A percentile compares a stretch with the other conserved stretches of the same genome.
phyloP scores from a whole-genome alignment of 2,888 invertebrate species.

The Uropetala carovei region DNA sequence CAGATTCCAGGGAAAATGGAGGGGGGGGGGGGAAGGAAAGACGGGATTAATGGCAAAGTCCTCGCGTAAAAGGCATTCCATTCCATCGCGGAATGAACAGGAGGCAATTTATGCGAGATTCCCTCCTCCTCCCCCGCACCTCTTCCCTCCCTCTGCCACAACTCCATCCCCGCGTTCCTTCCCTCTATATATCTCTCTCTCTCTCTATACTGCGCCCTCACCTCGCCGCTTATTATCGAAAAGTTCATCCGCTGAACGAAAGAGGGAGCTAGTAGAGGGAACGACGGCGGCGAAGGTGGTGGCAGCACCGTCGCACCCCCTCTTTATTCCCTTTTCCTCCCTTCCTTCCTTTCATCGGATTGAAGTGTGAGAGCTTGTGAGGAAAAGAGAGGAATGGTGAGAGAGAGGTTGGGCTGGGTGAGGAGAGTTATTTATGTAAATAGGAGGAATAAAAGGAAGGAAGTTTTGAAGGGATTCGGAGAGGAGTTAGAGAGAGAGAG shows the following conservation, averaged over 20 bases:
- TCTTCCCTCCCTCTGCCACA: background rate
- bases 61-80: conserved; percentile 50
- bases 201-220: background rate
- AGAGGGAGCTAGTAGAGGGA: background rate
- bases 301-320: background rate
- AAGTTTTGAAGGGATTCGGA: background rate
- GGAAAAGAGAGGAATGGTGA: background rate
- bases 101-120: conserved; percentile 51
- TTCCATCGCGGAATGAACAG: conserved; percentile 45
- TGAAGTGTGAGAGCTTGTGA: background rate
- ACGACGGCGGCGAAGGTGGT: background rate
- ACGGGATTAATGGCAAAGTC: background rate
- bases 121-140: background rate
- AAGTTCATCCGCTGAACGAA: conserved; percentile 36
- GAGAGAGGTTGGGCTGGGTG: background rate
- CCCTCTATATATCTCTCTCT: background rate
- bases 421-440: conserved; percentile 59
- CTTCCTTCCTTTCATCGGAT: background rate
- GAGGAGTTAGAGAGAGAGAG: background rate
- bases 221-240: conserved; percentile 39
- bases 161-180: background rate
- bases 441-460: conserved; percentile 20
- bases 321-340: background rate
- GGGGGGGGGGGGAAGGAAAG: background rate
- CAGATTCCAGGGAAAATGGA: background rate